Evolutionary conservation across 1,140 invertebrate genomes (phyloP), one percentile per base, ranked within the genome.

Genomic region (Stratiolaelaps scimitus): DNA sequence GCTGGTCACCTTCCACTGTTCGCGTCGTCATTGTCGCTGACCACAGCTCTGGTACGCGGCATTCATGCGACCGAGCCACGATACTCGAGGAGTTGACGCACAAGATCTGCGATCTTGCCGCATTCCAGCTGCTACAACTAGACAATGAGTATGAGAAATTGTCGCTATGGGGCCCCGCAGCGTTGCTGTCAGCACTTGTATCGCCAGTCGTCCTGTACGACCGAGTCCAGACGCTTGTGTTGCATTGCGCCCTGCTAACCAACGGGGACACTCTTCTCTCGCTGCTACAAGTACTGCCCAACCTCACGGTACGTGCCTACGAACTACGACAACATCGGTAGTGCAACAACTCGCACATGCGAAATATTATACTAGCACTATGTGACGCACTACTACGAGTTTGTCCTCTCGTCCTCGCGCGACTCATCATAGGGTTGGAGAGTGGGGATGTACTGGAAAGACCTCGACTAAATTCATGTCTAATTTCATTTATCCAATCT

Each of bases 41-140:
- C 34, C 23, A 15, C 53, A 60, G 53, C 34, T 60, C 53, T 6
- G 53, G 53, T 26, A 60, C 53, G 17, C 26, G 53, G 34, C 23
- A 60, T 23, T 60, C 53, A 34, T 60, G 26, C 15, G 53, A 60
- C 10, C 53, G 53, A 17, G 53, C 53, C 15, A 60, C 53, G 15
- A 60, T 60, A 26, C 53, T 60, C 53, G 53, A 60, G 26, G 53
- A 60, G 53, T 23, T 60, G 53, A 60, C 53, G 53, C 53, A 60
- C 53, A 60, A 26, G 53, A 60, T 60, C 53, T 60, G 53, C 53
- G 53, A 60, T 10, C 26, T 60, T 15, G 53, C 53, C 26, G 53
- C 53, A 1, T 60, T 60, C 53, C 53, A 60, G 34, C 23, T 60
- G 26, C 53, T 60, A 1, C 53, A 60, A 5, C 15, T 60, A 34